Conservation (phyloP, 2,797 vertebrate genomes). For the Avahi laniger region DNA sequence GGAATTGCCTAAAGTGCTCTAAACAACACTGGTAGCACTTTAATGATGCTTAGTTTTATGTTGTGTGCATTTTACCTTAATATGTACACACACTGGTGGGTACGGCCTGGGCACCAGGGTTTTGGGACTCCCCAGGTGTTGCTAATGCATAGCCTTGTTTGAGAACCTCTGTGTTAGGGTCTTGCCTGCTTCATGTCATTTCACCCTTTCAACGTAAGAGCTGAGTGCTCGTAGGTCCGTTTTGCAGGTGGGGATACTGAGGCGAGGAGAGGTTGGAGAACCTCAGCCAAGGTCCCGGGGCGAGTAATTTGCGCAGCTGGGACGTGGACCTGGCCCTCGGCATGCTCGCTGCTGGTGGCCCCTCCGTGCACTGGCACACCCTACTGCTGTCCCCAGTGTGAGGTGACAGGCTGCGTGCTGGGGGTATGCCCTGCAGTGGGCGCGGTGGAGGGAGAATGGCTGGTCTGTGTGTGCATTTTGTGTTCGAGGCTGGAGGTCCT, state of each 20-base stretch:
- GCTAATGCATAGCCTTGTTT: not conserved
- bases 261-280: not conserved
- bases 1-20: not conserved
- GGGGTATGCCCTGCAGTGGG: not conserved
- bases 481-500: not conserved
- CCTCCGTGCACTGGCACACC: fast-evolving
- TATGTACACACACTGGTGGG: not conserved
- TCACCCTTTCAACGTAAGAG: not conserved
- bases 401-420: too few relatives aligned
- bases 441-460: fast-evolving
- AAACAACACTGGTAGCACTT: not conserved
- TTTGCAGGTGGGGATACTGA: not conserved
- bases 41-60: not conserved
- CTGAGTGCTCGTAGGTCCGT: not conserved
- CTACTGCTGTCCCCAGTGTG: not conserved
- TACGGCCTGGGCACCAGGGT: fast-evolving
- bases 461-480: fast-evolving
- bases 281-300: not conserved
- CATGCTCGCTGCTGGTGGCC: not conserved
- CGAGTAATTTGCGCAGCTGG: not conserved
- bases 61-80: not conserved
- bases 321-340: not conserved
- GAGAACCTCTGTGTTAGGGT: not conserved
- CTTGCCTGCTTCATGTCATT: not conserved
- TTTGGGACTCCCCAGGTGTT: not conserved